phyloP scores from a whole-genome alignment of 2,888 invertebrate species.

The Mimumesa dahlbomi region DNA sequence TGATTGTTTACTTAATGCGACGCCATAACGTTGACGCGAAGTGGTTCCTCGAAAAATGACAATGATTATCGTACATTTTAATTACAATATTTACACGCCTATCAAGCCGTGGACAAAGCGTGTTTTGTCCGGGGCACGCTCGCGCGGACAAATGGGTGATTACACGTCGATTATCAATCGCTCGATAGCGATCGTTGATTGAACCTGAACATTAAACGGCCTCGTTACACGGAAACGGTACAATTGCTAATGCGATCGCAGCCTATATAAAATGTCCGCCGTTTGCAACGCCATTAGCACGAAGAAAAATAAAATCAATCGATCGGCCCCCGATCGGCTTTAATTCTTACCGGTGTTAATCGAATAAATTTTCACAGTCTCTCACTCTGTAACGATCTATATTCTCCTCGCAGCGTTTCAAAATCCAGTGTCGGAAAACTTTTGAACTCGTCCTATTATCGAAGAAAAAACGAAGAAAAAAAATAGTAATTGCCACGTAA shows the following conservation, averaged over 20 bases:
- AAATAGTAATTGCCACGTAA: too few relatives aligned
- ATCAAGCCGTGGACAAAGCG: constrained; percentile 41
- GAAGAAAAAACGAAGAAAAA: too few relatives aligned
- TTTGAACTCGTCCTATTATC: too few relatives aligned
- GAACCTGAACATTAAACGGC: constrained; percentile 8
- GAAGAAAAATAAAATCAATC: too few relatives aligned
- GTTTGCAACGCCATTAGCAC: background rate
- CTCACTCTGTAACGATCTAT: too few relatives aligned
- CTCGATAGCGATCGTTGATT: constrained; percentile 30
- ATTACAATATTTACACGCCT: constrained; percentile 49
- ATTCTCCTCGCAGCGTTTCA: too few relatives aligned
- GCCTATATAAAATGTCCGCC: constrained; percentile 10
- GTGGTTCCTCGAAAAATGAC: constrained; percentile 46
- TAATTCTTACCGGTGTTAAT: too few relatives aligned
- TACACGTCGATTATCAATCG: constrained; percentile 44
- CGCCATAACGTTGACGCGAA: constrained; percentile 40
- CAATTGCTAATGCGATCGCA: constrained; percentile 22
- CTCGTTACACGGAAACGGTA: background rate
- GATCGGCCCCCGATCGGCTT: too few relatives aligned
- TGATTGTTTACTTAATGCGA: constrained; percentile 34
- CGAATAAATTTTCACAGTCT: too few relatives aligned
- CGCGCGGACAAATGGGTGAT: constrained; percentile 36
- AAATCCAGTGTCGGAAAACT: too few relatives aligned
- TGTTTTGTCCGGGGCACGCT: constrained; percentile 39
- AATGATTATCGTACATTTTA: constrained; percentile 51